Conservation (phyloP, 2,113 vertebrate species). For the Clarias gariepinus region DNA sequence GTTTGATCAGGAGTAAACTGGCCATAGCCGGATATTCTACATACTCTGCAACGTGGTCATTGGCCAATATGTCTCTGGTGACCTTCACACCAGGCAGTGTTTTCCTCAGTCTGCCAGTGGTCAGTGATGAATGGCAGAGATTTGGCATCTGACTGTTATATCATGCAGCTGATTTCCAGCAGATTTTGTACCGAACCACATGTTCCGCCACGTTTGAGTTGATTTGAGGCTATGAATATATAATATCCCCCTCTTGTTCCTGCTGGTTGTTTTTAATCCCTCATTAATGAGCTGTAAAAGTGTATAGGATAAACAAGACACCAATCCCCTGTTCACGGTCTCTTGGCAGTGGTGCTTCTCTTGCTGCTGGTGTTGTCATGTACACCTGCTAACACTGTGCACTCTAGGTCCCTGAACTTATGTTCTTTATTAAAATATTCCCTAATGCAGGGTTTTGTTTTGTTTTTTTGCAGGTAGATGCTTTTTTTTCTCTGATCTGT, state of each 20-base stretch:
- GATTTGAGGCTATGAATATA: background rate
- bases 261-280: background rate
- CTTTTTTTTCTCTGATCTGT: no score
- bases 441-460: background rate
- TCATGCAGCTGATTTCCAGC: background rate
- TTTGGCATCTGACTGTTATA: conserved; percentile 10
- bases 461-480: background rate
- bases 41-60: background rate
- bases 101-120: background rate
- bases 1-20: background rate
- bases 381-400: conserved; percentile 10
- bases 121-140: conserved; percentile 6
- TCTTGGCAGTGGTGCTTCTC: background rate
- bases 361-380: conserved; percentile 20
- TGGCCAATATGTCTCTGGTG: background rate
- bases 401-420: background rate
- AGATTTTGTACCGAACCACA: background rate
- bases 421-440: background rate
- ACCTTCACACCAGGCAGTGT: conserved; percentile 5
- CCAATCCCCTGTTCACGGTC: background rate
- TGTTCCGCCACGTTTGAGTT: background rate
- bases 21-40: background rate
- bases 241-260: background rate
- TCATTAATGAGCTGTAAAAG: background rate
- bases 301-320: background rate